Conservation (phyloP, 1,140 invertebrate species). For the Drosophila ananassae region DNA sequence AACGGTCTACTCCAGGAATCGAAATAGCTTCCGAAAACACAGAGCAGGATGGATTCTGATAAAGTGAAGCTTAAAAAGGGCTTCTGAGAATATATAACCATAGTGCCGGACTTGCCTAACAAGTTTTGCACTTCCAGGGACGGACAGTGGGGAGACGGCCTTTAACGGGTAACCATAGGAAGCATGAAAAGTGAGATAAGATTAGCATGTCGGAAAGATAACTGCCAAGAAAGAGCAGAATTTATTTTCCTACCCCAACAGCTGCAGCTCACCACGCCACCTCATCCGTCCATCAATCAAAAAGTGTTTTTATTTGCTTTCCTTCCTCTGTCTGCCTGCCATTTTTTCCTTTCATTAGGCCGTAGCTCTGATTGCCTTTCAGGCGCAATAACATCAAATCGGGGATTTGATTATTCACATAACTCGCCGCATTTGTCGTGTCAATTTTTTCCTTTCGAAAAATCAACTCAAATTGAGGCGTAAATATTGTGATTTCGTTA, state of each 20-base stretch:
- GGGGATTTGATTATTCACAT: conserved; percentile 34
- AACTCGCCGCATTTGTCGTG: conserved; percentile 58
- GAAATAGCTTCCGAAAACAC: background rate
- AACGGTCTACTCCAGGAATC: conserved; percentile 16
- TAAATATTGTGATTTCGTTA: conserved; percentile 71
- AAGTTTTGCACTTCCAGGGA: background rate
- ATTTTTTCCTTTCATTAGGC: conserved; percentile 17
- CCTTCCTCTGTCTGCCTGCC: background rate
- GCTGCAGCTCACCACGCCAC: conserved; percentile 8
- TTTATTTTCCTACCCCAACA: conserved; percentile 34
- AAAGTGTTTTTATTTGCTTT: conserved; percentile 31
- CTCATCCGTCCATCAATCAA: conserved; percentile 51
- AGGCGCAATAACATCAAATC: conserved; percentile 60
- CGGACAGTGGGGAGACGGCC: background rate
- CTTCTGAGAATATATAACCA: conserved; percentile 17
- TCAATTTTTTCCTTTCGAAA: conserved; percentile 46
- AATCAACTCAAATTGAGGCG: conserved; percentile 49
- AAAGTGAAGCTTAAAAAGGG: conserved; percentile 22
- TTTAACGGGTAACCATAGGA: background rate
- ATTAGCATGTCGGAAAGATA: conserved; percentile 13
- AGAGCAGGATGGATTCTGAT: conserved; percentile 24
- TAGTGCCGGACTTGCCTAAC: background rate
- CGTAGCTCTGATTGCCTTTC: conserved; percentile 55
- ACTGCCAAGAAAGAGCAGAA: conserved; percentile 11
- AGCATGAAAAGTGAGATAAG: conserved; percentile 16